phyloP scores from a whole-genome alignment of 1,140 invertebrate species.

The Diploscapter pachys region DNA sequence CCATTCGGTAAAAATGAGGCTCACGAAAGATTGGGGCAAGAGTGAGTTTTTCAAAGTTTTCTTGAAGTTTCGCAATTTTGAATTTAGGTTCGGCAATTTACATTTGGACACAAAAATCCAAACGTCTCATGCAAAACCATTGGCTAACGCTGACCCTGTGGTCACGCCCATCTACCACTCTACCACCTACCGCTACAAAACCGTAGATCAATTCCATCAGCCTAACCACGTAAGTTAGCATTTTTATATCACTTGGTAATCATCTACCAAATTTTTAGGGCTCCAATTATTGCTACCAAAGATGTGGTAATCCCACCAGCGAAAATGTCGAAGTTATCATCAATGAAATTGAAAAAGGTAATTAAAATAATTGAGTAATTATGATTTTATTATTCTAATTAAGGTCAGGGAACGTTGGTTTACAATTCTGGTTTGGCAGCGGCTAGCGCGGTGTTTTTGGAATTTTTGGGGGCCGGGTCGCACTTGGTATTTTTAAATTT shows the following conservation, averaged over 20 bases:
- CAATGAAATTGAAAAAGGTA: slow-evolving; percentile 34
- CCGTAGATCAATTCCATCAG: slow-evolving; percentile 20
- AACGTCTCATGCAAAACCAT: too few species aligned
- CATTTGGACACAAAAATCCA: too few species aligned
- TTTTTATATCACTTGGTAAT: background rate
- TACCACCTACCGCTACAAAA: slow-evolving; percentile 25
- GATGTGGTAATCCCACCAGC: slow-evolving; percentile 27
- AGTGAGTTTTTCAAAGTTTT: too few species aligned
- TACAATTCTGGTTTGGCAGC: slow-evolving; percentile 29
- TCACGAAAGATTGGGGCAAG: too few species aligned
- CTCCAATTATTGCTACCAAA: slow-evolving; percentile 14
- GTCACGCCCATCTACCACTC: slow-evolving; percentile 31
- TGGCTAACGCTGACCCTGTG: slow-evolving; percentile 7
- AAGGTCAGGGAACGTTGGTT: slow-evolving; percentile 2
- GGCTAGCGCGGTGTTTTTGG: slow-evolving; percentile 19
- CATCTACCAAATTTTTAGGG: background rate
- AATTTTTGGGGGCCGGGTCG: slow-evolving; percentile 17
- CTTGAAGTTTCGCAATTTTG: too few species aligned
- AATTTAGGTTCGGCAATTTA: too few species aligned
- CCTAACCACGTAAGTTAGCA: slow-evolving; percentile 8
- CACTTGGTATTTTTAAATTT: slow-evolving; percentile 3
- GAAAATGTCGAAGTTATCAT: slow-evolving; percentile 36
- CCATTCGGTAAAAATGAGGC: too few species aligned
- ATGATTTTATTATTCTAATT: too few species aligned
- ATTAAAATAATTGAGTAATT: background rate